Base-by-base conservation (phyloP, 2,888 invertebrate species). In the Eudasyphora cyanicolor region DNA sequence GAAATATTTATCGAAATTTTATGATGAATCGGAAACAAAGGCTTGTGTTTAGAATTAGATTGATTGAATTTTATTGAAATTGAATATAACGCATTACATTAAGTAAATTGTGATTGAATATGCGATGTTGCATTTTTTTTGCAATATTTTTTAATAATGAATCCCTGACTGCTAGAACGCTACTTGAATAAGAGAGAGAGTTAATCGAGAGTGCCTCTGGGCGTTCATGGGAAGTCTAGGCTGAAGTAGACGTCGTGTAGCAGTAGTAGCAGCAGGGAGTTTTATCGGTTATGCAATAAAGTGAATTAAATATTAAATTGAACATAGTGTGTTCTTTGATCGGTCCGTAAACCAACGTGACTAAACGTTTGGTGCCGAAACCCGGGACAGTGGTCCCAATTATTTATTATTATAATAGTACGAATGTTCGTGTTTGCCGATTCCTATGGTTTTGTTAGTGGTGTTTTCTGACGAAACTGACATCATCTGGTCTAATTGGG, bases 311-410 rank as follows among this genome's bases (percentile, higher is more conserved):
- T n/a, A n/a, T n/a, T n/a, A n/a, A 19, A 2, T 49, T 17, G 19
- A 49, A 49, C 49, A 49, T 17, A 49, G 19, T 49, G 49, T 49
- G 49, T 49, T 49, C 49, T 17, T 49, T 49, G 3, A 6, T 1
- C 1, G 2, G 49, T 49, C 49, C 49, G 49, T 49, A 49, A 49
- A 49, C 49, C 17, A 49, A 49, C 49, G 49, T 49, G 19, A 49
- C 17, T 49, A 6, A 19, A 49, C 17, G 5, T 49, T 64, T 69
- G 49, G 69, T 69, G 49, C 69, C 49, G 69, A 67, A 67, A 67
- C 67, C 67, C 67, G 67, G 67, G 69, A 69, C 29, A 45, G 49
- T 45, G 69, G 45, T 49, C 45, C 21, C 29, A 10, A 6, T 27
- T 14, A 21, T 14, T 21, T 14, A 49, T 7, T n/a, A 7, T 17